Percentiles rank a stretch among this genome's conserved stretches.
Conservation (phyloP, 2,888 invertebrate genomes). For the Itoplectis maculator region DNA sequence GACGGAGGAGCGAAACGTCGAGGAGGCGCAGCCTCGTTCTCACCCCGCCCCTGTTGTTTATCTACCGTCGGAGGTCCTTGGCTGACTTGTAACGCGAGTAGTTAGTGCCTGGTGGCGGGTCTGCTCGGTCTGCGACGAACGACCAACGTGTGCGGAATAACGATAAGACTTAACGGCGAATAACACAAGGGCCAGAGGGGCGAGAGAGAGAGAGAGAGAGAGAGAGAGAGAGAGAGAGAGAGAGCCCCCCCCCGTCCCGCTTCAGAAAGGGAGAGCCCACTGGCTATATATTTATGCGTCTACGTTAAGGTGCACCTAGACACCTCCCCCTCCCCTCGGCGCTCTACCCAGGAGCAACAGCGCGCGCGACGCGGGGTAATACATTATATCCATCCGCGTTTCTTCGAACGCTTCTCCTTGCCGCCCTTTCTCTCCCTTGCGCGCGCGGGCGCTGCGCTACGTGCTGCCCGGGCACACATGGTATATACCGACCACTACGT, state of each 20-base stretch:
- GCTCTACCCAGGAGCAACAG: conserved; percentile 57
- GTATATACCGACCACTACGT: conserved; percentile 19
- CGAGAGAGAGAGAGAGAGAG: neutral
- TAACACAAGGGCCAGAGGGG: conserved; percentile 56
- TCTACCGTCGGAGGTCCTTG: conserved; percentile 75
- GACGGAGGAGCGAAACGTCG: conserved; percentile 49
- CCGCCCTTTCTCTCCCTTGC: conserved; percentile 5
- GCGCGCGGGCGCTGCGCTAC: too few relatives aligned
- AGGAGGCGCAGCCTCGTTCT: conserved; percentile 64
- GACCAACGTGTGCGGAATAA: conserved; percentile 82
- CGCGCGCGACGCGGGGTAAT: conserved; percentile 59
- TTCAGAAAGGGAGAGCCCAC: too few relatives aligned
- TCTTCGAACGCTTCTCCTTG: conserved; percentile 69
- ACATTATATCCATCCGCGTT: conserved; percentile 74
- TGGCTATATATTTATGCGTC: conserved; percentile 65
- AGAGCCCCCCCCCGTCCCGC: too few relatives aligned
- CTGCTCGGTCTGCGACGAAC: conserved; percentile 76
- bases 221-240: too few relatives aligned
- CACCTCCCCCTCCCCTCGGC: neutral
- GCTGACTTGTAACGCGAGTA: conserved; percentile 80
- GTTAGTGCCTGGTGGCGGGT: conserved; percentile 77
- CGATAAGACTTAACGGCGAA: conserved; percentile 81
- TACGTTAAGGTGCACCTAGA: conserved; percentile 45
- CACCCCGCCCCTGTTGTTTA: conserved; percentile 77
- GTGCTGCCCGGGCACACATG: conserved; percentile 46